A percentile compares a stretch with the other conserved stretches of the same genome.
Evolutionary conservation across 2,113 vertebrate species (phyloP).

Genomic region (Protobothrops mucrosquamatus): DNA sequence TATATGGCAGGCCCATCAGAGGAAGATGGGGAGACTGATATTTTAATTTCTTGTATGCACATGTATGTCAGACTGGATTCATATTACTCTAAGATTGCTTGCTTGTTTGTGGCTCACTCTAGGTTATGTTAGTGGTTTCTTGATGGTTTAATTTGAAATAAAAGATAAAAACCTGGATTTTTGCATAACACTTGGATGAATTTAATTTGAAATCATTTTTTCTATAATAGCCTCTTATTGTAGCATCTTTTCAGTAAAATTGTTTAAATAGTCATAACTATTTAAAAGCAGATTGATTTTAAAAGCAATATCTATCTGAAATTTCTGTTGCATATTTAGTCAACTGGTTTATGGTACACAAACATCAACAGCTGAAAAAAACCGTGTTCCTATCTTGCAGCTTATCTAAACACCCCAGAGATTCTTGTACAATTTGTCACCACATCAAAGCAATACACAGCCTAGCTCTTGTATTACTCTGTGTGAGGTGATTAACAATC

Average conservation of each 20-base stretch:
- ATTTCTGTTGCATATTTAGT: neutral
- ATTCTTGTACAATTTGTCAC: neutral
- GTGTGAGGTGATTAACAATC: neutral
- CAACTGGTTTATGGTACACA: neutral
- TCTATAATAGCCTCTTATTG: neutral
- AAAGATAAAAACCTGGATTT: neutral
- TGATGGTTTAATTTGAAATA: neutral
- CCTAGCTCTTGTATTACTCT: neutral
- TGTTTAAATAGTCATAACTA: neutral
- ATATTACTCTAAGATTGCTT: neutral
- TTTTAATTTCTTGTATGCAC: neutral
- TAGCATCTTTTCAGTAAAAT: neutral
- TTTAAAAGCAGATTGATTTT: neutral
- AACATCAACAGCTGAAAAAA: neutral
- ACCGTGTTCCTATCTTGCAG: neutral
- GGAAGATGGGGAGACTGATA: neutral
- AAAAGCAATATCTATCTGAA: neutral
- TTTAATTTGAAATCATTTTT: neutral
- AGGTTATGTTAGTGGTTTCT: neutral
- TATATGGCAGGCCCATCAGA: neutral
- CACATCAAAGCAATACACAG: neutral
- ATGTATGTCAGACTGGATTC: neutral
- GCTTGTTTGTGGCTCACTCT: neutral
- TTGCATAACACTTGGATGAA: neutral
- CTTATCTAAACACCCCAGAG: neutral